These are phyloP conservation scores for Trachelus tabidus DNA, from an alignment of 2,888 invertebrate genomes.

Conservation along the genomic window DNA sequence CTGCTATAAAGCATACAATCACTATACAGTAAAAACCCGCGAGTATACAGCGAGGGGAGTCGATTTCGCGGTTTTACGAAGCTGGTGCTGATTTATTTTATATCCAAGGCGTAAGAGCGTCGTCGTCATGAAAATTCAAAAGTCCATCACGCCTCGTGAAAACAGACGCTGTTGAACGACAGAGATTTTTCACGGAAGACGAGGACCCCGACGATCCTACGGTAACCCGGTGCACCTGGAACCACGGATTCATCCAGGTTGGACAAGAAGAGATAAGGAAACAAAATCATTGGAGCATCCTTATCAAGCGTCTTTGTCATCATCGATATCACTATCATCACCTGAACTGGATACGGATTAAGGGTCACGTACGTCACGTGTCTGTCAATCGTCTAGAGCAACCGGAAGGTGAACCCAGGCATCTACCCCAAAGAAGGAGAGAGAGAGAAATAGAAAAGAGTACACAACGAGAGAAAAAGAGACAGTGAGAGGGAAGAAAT, in stretches of 20 bases:
- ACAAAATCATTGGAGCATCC: background rate
- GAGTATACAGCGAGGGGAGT: background rate
- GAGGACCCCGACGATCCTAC: background rate
- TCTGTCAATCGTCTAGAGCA: background rate
- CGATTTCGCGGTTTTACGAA: background rate
- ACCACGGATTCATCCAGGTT: background rate
- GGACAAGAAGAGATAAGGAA: background rate
- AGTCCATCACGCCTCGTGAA: background rate
- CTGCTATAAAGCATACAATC: background rate
- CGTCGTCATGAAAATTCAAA: background rate
- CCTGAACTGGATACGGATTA: background rate
- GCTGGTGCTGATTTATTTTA: background rate
- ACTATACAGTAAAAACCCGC: background rate
- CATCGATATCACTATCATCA: background rate
- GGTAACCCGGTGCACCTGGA: background rate
- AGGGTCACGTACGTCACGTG: background rate
- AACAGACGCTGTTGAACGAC: background rate
- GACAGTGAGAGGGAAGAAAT: constrained; percentile 12
- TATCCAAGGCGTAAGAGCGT: background rate
- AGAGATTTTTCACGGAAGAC: background rate
- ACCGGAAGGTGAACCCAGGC: background rate
- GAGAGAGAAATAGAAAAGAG: constrained; percentile 8
- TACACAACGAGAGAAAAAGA: constrained; percentile 6
- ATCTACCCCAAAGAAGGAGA: background rate
- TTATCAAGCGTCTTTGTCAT: background rate